A percentile compares a stretch with the other conserved stretches of the same genome.
These are phyloP conservation scores for Hymenopus coronatus DNA, from an alignment of 2,888 invertebrate species.

Conservation along the genomic window DNA sequence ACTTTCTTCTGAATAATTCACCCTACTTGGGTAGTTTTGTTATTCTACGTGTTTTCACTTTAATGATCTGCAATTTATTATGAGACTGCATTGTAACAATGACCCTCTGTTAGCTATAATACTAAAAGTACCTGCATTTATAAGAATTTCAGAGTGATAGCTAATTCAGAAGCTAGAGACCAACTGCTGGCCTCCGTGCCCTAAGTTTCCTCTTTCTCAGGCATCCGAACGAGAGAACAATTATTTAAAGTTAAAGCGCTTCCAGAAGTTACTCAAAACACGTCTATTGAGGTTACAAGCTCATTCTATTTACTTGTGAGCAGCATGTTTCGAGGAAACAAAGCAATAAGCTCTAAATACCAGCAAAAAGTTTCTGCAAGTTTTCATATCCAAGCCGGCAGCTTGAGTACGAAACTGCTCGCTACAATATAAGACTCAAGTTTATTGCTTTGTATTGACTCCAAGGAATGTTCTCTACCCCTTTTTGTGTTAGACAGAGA, in stretches of 20 bases:
- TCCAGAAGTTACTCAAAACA: neutral
- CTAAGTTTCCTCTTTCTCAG: neutral
- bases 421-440: neutral
- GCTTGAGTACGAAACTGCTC: neutral
- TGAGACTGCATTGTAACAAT: no score
- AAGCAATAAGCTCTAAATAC: neutral
- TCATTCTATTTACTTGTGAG: neutral
- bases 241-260: neutral
- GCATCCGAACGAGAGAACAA: neutral
- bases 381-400: neutral
- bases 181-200: no score
- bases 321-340: neutral
- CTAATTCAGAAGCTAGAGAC: no score
- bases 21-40: no score
- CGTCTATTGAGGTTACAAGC: neutral
- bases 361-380: neutral
- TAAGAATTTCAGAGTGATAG: no score
- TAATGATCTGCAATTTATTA: no score
- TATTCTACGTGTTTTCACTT: no score
- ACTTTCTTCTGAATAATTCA: no score
- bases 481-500: neutral
- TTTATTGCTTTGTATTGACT: neutral
- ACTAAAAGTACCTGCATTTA: no score
- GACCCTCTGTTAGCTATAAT: no score
- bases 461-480: neutral